Base-by-base conservation (phyloP, 2,888 invertebrate genomes). In the Parnassius orleans region DNA sequence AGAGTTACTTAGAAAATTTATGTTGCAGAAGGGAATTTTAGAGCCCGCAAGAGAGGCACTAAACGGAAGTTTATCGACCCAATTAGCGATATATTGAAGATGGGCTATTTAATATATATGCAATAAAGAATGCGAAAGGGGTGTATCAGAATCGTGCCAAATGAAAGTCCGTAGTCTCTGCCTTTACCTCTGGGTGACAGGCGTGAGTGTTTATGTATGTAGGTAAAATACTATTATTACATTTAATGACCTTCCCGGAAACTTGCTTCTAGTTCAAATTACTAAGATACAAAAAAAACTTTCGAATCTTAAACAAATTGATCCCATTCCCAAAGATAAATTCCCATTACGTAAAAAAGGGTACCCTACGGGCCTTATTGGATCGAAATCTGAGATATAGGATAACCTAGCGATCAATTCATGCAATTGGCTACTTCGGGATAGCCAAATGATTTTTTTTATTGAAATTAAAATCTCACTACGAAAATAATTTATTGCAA, bases 251-350 rank as follows among this genome's bases (percentile, higher is more conserved):
- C n/a, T 24, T 24, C 3, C 24, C 24, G 24, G 2, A 24, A 51
- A 51, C 9, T 24, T 5, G 5, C 44, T 44, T 44, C 44, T 19
- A 44, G 43, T 44, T 61, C 51, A 41, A 54, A 60, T 54, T 54
- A 50, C 24, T 53, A 11, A 59, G 46, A 53, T 53, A 53, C 46
- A 47, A 47, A 48, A 48, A 58, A 58, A 60, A 60, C 54, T 15
- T 54, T 61, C 9, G 55, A 54, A 14, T 50, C 24, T 68, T 67
- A 54, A 65, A 71, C 66, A 76, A 79, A 79, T 77, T 70, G 75
- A 73, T 74, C 71, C 75, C 77, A 78, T 80, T 81, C 66, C 66
- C 66, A 53, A 68, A 78, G 81, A 83, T 76, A 77, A 81, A 79
- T 76, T 79, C 66, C 66, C 66, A 72, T 67, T 71, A 68, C 68